Conservation (phyloP, 2,797 vertebrate genomes). For the Thalassophryne amazonica region DNA sequence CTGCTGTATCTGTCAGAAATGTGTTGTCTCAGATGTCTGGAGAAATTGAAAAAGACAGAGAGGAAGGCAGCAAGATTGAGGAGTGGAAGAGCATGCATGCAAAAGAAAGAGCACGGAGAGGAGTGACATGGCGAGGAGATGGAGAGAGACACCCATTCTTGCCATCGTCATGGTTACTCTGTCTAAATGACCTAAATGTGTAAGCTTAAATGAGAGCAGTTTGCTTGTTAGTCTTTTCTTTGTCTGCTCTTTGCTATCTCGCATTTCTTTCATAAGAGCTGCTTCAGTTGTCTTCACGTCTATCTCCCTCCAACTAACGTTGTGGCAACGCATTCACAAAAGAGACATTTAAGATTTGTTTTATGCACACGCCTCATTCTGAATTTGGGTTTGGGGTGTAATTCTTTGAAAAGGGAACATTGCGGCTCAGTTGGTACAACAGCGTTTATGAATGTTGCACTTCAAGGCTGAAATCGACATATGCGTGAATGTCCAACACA, state of each 20-base stretch:
- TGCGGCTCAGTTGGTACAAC: neutral
- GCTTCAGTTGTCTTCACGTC: slow-evolving; percentile 1
- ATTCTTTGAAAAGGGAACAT: neutral
- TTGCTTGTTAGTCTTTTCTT: slow-evolving; percentile 31
- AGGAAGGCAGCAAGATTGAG: neutral
- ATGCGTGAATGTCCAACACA: too few species aligned
- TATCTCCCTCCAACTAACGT: neutral
- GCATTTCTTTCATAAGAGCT: neutral
- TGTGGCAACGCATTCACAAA: neutral
- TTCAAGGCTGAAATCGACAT: neutral
- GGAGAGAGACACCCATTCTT: slow-evolving; percentile 55
- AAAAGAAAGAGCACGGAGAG: slow-evolving; percentile 27
- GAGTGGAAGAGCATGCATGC: slow-evolving; percentile 8
- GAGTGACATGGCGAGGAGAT: slow-evolving; percentile 34
- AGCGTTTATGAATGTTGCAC: neutral
- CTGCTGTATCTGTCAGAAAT: neutral
- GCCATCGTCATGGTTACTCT: slow-evolving; percentile 67
- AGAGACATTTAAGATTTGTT: neutral
- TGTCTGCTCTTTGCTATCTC: slow-evolving; percentile 1
- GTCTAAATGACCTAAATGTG: slow-evolving; percentile 47
- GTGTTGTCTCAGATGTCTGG: slow-evolving; percentile 1
- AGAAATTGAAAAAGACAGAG: neutral
- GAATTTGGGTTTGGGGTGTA: neutral
- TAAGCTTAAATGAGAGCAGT: slow-evolving; percentile 44
- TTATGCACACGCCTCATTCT: neutral